These are phyloP conservation scores for Ranitomeya variabilis DNA, from an alignment of 2,113 vertebrate species.

Conservation along the genomic window DNA sequence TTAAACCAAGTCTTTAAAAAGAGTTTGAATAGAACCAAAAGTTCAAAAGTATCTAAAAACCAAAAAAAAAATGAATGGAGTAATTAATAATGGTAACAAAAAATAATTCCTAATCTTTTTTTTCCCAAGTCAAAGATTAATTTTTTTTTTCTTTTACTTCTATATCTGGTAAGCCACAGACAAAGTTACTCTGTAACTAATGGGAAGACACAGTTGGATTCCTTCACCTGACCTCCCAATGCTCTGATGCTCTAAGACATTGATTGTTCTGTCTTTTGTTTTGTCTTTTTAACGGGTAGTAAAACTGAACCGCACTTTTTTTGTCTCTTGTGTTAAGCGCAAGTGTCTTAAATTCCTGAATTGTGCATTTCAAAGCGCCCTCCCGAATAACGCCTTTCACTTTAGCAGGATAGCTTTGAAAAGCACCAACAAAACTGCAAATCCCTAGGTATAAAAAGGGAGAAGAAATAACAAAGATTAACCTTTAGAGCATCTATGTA, in stretches of 20 bases:
- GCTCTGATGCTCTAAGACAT: conserved; percentile 36
- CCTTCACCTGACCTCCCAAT: conserved; percentile 48
- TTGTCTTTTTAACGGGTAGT: conserved; percentile 41
- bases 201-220: conserved; percentile 20
- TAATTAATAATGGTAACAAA: background rate
- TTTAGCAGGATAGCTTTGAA: conserved; percentile 43
- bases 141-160: background rate
- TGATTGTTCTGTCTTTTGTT: conserved; percentile 50
- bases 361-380: conserved; percentile 51
- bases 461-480: conserved; percentile 18
- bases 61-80: background rate
- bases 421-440: conserved; percentile 36
- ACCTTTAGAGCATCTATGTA: conserved; percentile 10
- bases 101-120: background rate
- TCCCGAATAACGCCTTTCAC: conserved; percentile 48
- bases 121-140: background rate
- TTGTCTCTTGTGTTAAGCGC: conserved; percentile 40
- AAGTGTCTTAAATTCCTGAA: conserved; percentile 54
- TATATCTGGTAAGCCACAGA: background rate
- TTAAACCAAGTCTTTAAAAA: background rate
- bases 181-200: conserved; percentile 33
- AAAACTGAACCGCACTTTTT: conserved; percentile 32
- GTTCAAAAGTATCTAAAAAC: background rate
- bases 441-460: conserved; percentile 15
- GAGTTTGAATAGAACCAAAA: background rate